Evolutionary conservation across 2,113 vertebrate genomes (phyloP), one percentile per base, ranked within the genome.

Genomic region (Talpa occidentalis): DNA sequence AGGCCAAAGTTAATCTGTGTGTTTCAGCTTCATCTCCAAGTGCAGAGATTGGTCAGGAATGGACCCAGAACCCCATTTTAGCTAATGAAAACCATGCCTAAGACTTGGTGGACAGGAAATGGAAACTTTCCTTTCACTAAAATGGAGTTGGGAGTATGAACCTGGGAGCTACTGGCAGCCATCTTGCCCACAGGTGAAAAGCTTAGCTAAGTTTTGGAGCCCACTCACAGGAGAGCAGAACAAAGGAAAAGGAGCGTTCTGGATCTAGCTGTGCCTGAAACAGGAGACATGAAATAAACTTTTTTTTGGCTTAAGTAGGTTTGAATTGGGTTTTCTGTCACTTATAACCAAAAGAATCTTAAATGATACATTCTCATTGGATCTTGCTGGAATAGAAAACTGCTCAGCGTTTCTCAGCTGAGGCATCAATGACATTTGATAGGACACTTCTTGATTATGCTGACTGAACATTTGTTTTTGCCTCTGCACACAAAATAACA

Each of bases 361-460:
- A 47, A 90, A 37, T 80, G 72, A 59, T 37, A 2, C 16, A 49
- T 59, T 8, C 16, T 84, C 19, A 60, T 73, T 67, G 15, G 28
- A 73, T 86, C 73, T 91, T 67, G 32, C 32, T 59, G 88, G 28
- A 16, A 87, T 37, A 77, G 47, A 88, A 90, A 94, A 90, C 26
- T 24, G 67, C 10, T 56, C 83, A 78, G 5, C 44, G 32, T 44
- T 90, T 78, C 49, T 90, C 37, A 76, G 28, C 28, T 60, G 2
- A 10, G 22, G 32, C 19, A 22, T 62, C 40, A 56, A 19, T 44
- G 22, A 54, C 52, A 66, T 83, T 84, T 72, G 30, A 26, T 54
- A 16, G 62, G 70, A 83, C 28, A 52, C 47, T 88, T 93, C 24
- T 64, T 91, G 73, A 35, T 35, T 76, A 21, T 77, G 19, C 8